These are phyloP conservation scores for Lepidurus couesii DNA, from an alignment of 1,140 invertebrate species.

Conservation along the genomic window DNA sequence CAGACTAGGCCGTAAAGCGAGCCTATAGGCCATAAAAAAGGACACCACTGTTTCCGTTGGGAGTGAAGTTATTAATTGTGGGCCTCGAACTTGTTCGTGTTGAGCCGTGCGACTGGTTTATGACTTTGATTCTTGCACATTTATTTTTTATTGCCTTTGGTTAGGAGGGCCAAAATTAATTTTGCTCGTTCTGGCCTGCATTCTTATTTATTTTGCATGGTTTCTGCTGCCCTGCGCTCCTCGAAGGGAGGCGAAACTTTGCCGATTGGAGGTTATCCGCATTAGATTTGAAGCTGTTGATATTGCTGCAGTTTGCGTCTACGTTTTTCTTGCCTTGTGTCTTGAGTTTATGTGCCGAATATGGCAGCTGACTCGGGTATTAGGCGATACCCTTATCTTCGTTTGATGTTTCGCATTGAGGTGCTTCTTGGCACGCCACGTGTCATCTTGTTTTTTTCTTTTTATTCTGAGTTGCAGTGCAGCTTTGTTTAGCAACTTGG, in stretches of 20 bases:
- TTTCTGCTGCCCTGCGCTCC: neutral
- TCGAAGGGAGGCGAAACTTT: neutral
- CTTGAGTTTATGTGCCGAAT: neutral
- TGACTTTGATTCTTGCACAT: neutral
- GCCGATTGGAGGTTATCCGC: neutral
- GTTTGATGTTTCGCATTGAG: conserved; percentile 4
- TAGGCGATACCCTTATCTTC: neutral
- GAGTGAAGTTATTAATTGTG: neutral
- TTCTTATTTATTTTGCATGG: neutral
- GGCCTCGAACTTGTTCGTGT: neutral
- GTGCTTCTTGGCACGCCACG: neutral
- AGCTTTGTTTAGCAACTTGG: neutral
- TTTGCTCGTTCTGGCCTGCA: neutral
- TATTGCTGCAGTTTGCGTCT: neutral
- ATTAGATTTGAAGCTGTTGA: neutral
- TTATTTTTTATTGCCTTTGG: neutral
- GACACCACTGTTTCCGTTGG: neutral
- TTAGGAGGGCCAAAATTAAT: neutral
- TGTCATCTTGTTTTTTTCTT: neutral
- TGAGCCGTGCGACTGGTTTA: neutral
- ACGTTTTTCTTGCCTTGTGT: neutral
- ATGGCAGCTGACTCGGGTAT: neutral
- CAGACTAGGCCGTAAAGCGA: neutral
- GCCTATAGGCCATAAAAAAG: neutral
- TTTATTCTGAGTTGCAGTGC: neutral